Evolutionary conservation across 2,797 vertebrate species (phyloP).

Genomic region (Champsocephalus gunnari): DNA sequence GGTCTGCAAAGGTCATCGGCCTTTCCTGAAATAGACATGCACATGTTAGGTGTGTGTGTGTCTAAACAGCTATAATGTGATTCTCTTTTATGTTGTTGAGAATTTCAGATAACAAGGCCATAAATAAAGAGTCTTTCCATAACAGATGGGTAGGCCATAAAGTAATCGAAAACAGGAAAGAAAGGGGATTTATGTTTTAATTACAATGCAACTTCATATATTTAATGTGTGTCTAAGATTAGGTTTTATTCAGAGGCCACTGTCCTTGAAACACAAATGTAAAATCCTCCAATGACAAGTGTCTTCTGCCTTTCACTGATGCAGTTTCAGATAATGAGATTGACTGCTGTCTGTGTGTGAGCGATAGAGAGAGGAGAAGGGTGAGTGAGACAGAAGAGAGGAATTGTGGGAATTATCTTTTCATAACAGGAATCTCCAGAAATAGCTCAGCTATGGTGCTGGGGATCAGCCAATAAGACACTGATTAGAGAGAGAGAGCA

Average conservation of each 20-base stretch:
- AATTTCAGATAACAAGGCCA: conserved; percentile 3
- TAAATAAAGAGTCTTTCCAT: conserved; percentile 9
- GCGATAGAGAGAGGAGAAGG: neutral
- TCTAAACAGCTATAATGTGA: neutral
- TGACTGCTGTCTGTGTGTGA: conserved; percentile 29
- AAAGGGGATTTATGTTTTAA: neutral
- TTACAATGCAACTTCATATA: neutral
- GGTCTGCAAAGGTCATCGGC: conserved; percentile 43
- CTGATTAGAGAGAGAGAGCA: conserved; percentile 54
- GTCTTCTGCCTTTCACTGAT: conserved; percentile 38
- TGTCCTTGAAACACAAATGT: conserved; percentile 24
- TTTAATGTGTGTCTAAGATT: neutral
- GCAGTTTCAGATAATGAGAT: conserved; percentile 45
- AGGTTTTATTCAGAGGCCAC: neutral
- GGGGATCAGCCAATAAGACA: conserved; percentile 69
- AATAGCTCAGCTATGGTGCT: conserved; percentile 73
- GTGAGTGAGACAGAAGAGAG: conserved; percentile 29
- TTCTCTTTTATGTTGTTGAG: neutral
- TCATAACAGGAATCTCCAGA: conserved; percentile 81
- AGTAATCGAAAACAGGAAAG: neutral
- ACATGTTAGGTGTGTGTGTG: conserved; percentile 5
- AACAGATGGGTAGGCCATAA: neutral
- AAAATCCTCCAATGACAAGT: conserved; percentile 16
- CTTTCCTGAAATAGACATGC: conserved; percentile 21
- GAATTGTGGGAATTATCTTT: conserved; percentile 44